Evolutionary conservation across 2,113 vertebrate species (phyloP).

Genomic region (Oryzias javanicus): DNA sequence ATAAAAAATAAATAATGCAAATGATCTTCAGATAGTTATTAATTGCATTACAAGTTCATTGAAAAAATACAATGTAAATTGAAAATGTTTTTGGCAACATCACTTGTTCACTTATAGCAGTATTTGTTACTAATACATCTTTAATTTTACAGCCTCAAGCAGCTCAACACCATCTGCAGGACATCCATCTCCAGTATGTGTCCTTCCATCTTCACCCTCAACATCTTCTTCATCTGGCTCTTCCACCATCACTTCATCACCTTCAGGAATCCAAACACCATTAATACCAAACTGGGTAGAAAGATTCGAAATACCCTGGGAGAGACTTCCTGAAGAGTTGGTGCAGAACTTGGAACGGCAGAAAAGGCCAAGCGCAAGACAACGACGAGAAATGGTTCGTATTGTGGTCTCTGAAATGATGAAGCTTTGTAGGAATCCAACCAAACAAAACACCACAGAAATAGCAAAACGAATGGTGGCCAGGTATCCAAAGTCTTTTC

Average conservation of each 20-base stretch:
- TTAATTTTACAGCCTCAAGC: background rate
- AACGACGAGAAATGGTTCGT: slow-evolving; percentile 8
- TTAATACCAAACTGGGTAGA: slow-evolving; percentile 2
- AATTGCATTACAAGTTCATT: background rate
- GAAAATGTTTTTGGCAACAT: too few relatives aligned
- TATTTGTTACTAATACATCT: background rate
- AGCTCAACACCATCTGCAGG: background rate
- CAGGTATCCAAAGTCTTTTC: slow-evolving; percentile 12
- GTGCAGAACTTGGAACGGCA: slow-evolving; percentile 20
- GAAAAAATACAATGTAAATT: background rate
- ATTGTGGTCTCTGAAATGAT: slow-evolving; percentile 16
- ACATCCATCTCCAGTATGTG: background rate
- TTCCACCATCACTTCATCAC: background rate
- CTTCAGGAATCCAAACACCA: background rate
- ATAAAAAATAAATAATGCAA: too few relatives aligned
- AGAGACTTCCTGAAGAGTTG: background rate
- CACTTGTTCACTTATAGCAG: too few relatives aligned
- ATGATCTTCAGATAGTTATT: too few relatives aligned
- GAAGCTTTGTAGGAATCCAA: slow-evolving; percentile 22
- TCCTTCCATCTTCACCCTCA: background rate
- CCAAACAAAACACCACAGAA: slow-evolving; percentile 13
- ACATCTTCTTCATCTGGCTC: background rate
- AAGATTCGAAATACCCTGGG: slow-evolving; percentile 1
- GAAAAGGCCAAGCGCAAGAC: slow-evolving; percentile 18
- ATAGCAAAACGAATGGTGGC: slow-evolving; percentile 19